Base-by-base conservation (phyloP, 2,797 vertebrate genomes). In the Pseudomugil tenellus region DNA sequence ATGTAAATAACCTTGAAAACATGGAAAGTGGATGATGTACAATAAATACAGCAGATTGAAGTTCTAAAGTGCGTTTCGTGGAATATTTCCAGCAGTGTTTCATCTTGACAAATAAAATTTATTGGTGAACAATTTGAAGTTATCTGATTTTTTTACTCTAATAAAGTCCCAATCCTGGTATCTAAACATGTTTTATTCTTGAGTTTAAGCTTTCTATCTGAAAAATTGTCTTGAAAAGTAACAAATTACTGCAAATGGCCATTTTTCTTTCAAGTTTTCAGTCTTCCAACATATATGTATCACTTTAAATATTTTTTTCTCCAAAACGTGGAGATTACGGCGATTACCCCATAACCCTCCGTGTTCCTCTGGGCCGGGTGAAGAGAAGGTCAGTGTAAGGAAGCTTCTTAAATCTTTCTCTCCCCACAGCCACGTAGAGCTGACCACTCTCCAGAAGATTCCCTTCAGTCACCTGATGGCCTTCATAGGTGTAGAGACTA, bases 361-460 rank as follows among this genome's bases (percentile, higher is more conserved):
- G 94, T 21, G 78, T 67, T 11, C 92, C 89, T 63, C 82, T 81
- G 48, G 95, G 92, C 87, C 96, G 98, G 81, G 88, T 91, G 61
- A 97, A 97, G 17, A 98, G 91, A 6, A 96, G 77, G 79, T 98
- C 95, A 31, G 86, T 88, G 64, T 99, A 99, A 0, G 96, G 93
- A 70, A 99, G 87, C 76, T 93, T 97, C 89, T 97, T 99, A 82
- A 99, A 98, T 77, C 87, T 96, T 58, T 99, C 97, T 91, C 96
- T 95, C 65, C 98, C 98, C 10, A 95, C 96, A 7, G 98, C 97
- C 60, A 99, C 95, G 34, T 98, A 99, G 70, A 97, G 96, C 84
- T 98, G 96, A 25, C 98, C 96, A 0, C 95, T 95, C 87, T 98
- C 97, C 85, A 99, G 81, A 56, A 97, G 94, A 49, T 91, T 91